Conservation (phyloP, 53 echinoderm and acorn worm species). For the Zoroaster sp. region DNA sequence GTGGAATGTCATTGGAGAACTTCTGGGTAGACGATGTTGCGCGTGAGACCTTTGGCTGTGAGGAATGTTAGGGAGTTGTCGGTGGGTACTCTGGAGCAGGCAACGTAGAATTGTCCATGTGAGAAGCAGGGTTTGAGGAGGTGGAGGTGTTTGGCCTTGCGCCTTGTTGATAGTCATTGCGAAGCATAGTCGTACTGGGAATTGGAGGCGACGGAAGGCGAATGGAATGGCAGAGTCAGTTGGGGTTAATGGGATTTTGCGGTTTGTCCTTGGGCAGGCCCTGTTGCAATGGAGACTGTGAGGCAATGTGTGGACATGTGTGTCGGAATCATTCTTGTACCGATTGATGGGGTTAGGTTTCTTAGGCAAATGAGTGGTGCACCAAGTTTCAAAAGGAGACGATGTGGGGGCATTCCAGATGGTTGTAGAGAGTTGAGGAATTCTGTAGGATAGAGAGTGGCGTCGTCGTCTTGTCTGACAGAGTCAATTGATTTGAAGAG, state of each 20-base stretch:
- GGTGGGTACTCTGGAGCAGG: neutral
- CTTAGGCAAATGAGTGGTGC: constrained; percentile 1
- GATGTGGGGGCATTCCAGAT: constrained; percentile 23
- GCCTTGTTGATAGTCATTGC: neutral
- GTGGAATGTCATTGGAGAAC: neutral
- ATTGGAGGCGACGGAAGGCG: neutral
- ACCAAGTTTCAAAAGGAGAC: constrained; percentile 1
- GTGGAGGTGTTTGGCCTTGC: neutral
- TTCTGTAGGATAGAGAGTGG: neutral
- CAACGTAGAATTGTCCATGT: neutral
- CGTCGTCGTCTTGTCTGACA: neutral
- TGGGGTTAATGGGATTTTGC: no score
- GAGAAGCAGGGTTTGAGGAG: neutral
- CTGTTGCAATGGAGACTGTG: no score
- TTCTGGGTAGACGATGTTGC: neutral
- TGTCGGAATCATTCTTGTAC: no score
- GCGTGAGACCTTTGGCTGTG: neutral
- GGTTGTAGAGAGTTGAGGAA: constrained; percentile 15
- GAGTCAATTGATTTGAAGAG: no score
- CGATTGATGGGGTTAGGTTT: no score
- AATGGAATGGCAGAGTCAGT: neutral
- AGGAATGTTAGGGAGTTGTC: neutral
- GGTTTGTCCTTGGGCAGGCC: no score
- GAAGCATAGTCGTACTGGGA: neutral
- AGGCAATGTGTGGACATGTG: no score